Evolutionary conservation across 2,888 invertebrate species (phyloP).

Genomic region (Plemyria rubiginata): DNA sequence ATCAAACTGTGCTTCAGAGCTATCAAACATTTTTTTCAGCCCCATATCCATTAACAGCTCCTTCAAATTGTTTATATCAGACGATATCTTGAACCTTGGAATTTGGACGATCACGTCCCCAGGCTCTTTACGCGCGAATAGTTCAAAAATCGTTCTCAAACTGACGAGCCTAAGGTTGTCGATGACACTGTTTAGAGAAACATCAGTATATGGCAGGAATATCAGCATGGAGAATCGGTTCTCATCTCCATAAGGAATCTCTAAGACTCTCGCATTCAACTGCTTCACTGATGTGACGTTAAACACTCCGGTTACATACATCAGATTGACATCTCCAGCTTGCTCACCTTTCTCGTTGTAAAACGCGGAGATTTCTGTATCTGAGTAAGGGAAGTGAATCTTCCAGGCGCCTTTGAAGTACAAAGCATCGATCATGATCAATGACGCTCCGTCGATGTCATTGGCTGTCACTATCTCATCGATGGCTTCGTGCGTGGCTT

Average conservation of each 20-base stretch:
- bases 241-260: constrained; percentile 66
- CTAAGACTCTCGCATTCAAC: constrained; percentile 61
- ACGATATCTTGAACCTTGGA: constrained; percentile 85
- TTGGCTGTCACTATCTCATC: constrained; percentile 62
- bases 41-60: constrained; percentile 74
- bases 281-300: constrained; percentile 47
- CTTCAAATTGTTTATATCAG: constrained; percentile 76
- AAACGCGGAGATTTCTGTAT: constrained; percentile 62
- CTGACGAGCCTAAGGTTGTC: constrained; percentile 74
- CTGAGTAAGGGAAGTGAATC: constrained; percentile 52
- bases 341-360: constrained; percentile 57
- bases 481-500: constrained; percentile 62
- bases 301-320: constrained; percentile 55
- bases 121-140: constrained; percentile 62
- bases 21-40: constrained; percentile 63
- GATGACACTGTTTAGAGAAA: constrained; percentile 71
- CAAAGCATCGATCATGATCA: constrained; percentile 67
- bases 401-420: constrained; percentile 73
- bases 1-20: constrained; percentile 54
- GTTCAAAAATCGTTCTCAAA: constrained; percentile 72
- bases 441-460: constrained; percentile 56
- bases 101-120: constrained; percentile 82
- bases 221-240: constrained; percentile 86
- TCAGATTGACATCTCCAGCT: constrained; percentile 66
- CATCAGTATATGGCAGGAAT: constrained; percentile 82